Percentiles rank a stretch among this genome's conserved stretches.
These are phyloP conservation scores for Zaprionus africanus DNA, from an alignment of 1,140 invertebrate genomes.

Conservation along the genomic window DNA sequence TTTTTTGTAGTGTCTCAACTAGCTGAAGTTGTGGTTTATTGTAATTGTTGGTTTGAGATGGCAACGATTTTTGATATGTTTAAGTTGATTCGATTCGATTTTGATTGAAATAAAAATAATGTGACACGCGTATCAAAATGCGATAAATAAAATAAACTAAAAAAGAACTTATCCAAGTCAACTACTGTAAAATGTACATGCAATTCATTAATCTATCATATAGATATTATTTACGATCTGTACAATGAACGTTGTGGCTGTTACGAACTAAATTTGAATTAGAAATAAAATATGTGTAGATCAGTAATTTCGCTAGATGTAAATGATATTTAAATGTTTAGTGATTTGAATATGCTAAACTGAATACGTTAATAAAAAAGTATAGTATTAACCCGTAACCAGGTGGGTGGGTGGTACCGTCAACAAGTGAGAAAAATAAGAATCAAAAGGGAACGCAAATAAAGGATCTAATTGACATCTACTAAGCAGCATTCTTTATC, in stretches of 20 bases:
- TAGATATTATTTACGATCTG: constrained; percentile 37
- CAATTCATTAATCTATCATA: constrained; percentile 36
- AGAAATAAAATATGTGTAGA: neutral
- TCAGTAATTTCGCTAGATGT: constrained; percentile 17
- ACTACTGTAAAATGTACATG: constrained; percentile 45
- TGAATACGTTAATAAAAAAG: constrained; percentile 23
- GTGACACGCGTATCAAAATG: constrained; percentile 13
- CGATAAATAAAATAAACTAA: constrained; percentile 38
- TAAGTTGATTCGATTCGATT: constrained; percentile 12
- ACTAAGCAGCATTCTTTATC: constrained; percentile 9
- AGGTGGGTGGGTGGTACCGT: constrained; percentile 22
- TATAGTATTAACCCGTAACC: constrained; percentile 53
- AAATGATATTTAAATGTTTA: constrained; percentile 37
- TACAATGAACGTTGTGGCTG: constrained; percentile 66
- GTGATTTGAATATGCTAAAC: constrained; percentile 26
- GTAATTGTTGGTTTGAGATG: constrained; percentile 54
- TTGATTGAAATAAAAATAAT: constrained; percentile 28
- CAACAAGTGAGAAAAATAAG: constrained; percentile 34
- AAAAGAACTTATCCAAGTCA: constrained; percentile 42
- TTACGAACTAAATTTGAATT: constrained; percentile 26
- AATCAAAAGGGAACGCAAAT: constrained; percentile 9
- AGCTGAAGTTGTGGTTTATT: constrained; percentile 54
- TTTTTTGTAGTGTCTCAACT: constrained; percentile 76
- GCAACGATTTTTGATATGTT: constrained; percentile 30
- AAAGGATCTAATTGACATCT: constrained; percentile 9